Conservation (phyloP, 2,797 vertebrate genomes). For the Falco columbarius region DNA sequence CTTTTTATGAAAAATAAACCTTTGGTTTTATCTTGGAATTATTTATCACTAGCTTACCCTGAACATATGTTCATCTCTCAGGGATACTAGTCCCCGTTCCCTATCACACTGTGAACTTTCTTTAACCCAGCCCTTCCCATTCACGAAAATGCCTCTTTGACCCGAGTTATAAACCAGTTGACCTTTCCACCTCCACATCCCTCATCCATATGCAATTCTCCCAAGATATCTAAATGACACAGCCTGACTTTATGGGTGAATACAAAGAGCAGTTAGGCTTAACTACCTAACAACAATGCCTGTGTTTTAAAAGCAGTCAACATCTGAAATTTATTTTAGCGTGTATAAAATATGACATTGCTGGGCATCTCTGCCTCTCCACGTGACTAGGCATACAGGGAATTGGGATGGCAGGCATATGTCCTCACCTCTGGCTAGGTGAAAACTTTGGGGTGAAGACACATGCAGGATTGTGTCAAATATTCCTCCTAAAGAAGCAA, state of each 20-base stretch:
- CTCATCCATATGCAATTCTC: constrained; percentile 1
- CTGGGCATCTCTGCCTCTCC: neutral
- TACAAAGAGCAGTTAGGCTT: neutral
- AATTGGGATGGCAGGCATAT: neutral
- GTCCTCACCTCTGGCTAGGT: neutral
- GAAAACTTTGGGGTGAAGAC: neutral
- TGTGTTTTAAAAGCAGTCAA: neutral
- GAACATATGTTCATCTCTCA: neutral
- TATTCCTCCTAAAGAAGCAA: neutral
- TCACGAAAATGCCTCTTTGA: neutral
- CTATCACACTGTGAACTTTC: constrained; percentile 21
- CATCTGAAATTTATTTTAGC: neutral
- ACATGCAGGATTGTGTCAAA: neutral
- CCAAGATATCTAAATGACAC: neutral
- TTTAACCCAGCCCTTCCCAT: constrained; percentile 26
- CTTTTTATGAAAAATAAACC: neutral
- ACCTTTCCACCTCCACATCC: constrained; percentile 4
- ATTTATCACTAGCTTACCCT: neutral
- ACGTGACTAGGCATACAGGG: neutral
- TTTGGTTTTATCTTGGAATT: neutral
- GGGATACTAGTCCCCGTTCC: neutral
- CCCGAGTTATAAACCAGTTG: neutral
- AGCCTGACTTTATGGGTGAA: neutral
- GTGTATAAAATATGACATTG: neutral
- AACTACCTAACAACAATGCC: neutral